phyloP scores from a whole-genome alignment of 1,140 invertebrate species.

The Eulimnadia texana region DNA sequence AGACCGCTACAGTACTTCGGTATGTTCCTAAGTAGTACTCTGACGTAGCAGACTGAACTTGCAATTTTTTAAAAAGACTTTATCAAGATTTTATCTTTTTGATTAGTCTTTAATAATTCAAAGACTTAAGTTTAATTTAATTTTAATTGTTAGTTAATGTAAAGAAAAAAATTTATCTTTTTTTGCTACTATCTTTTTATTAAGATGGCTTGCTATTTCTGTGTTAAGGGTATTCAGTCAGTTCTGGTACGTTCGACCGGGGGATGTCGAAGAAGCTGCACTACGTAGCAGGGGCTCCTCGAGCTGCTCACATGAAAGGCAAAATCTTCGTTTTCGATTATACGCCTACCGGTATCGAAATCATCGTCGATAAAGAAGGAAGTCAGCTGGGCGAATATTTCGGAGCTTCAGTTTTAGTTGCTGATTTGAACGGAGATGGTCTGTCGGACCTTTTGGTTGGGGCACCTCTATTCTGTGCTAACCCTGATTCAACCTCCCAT shows the following conservation, averaged over 20 bases:
- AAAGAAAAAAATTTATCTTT: too few relatives aligned
- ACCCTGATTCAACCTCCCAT: constrained; percentile 20
- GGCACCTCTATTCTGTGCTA: constrained; percentile 46
- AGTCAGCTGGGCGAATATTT: constrained; percentile 60
- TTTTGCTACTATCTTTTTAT: too few relatives aligned
- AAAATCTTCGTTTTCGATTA: constrained; percentile 28
- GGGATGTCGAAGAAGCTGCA: constrained; percentile 25
- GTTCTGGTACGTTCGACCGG: constrained; percentile 32
- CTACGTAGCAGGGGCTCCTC: constrained; percentile 38
- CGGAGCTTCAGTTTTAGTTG: constrained; percentile 47
- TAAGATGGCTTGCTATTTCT: too few relatives aligned
- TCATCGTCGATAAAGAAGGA: constrained; percentile 31
- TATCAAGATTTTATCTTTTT: too few relatives aligned
- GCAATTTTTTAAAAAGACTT: not conserved
- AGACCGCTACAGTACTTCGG: constrained; percentile 23
- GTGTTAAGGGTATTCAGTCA: constrained; percentile 39
- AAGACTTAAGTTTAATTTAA: too few relatives aligned
- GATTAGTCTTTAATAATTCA: too few relatives aligned
- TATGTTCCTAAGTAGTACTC: not conserved
- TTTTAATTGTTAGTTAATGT: too few relatives aligned
- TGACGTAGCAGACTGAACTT: too few relatives aligned
- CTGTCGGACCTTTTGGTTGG: constrained; percentile 60
- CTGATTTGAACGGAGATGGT: constrained; percentile 55
- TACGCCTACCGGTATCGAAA: constrained; percentile 16
- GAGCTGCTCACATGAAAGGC: constrained; percentile 29